Evolutionary conservation across 2,797 vertebrate genomes (phyloP).

Genomic region (Crocodylus rhombifer): DNA sequence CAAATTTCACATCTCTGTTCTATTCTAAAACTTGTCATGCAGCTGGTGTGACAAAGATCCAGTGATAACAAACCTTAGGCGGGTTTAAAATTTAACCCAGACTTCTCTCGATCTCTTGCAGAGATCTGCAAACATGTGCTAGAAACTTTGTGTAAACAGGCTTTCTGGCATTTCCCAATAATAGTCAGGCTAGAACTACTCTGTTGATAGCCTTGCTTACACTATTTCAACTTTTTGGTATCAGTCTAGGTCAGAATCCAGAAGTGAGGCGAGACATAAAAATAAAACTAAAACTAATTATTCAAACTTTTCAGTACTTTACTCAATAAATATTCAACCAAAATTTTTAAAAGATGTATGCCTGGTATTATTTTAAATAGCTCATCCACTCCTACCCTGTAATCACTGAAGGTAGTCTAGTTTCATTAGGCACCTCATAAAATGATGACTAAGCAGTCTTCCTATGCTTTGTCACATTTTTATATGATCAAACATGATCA

Average conservation of each 20-base stretch:
- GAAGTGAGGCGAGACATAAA: neutral
- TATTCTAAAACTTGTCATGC: neutral
- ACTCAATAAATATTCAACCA: accelerated
- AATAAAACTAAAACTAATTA: neutral
- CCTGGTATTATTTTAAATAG: neutral
- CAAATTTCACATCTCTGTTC: neutral
- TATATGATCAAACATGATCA: accelerated
- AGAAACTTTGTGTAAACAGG: neutral
- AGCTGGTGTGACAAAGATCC: neutral
- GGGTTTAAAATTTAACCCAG: slow-evolving; percentile 21
- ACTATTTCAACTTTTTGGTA: neutral
- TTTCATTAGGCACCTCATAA: accelerated
- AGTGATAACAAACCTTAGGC: slow-evolving; percentile 9
- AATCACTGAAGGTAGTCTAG: neutral
- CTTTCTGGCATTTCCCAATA: slow-evolving; percentile 30
- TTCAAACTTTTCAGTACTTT: neutral
- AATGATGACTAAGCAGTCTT: neutral
- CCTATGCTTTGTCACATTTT: neutral
- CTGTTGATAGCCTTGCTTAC: neutral
- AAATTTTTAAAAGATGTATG: neutral
- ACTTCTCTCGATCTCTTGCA: neutral
- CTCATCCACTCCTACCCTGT: accelerated
- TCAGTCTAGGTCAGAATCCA: neutral
- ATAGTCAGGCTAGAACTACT: slow-evolving; percentile 16
- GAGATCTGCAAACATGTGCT: neutral